Percentiles rank a stretch among this genome's conserved stretches.
Conservation (phyloP, 2,888 invertebrate genomes). For the Oligia strigilis region DNA sequence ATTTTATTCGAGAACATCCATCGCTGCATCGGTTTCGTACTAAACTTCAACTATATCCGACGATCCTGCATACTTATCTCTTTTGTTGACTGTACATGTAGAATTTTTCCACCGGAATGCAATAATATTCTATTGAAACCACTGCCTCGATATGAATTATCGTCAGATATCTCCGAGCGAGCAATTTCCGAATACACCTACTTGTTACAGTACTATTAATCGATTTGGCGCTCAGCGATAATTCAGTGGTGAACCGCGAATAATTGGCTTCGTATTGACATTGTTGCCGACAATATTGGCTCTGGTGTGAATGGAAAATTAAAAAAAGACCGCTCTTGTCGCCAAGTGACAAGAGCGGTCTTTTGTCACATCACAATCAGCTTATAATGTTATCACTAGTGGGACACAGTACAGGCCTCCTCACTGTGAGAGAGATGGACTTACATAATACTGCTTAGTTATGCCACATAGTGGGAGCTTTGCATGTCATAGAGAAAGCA, state of each 20-base stretch:
- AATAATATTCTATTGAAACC: neutral
- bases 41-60: too few relatives aligned
- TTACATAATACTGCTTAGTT: neutral
- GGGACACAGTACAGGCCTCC: neutral
- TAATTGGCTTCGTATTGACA: slow-evolving; percentile 31
- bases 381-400: neutral
- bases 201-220: neutral
- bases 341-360: neutral
- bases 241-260: neutral
- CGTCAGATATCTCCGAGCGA: neutral
- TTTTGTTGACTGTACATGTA: neutral
- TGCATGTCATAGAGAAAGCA: neutral
- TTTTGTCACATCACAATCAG: neutral
- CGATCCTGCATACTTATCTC: too few relatives aligned
- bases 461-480: neutral
- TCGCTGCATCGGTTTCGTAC: too few relatives aligned
- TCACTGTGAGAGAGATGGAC: neutral
- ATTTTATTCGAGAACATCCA: too few relatives aligned
- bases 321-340: too few relatives aligned
- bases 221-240: neutral
- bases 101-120: neutral
- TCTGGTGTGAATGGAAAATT: neutral
- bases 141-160: neutral
- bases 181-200: neutral
- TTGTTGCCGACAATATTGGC: neutral